These are phyloP conservation scores for Agapornis canus DNA, from an alignment of 2,797 vertebrate genomes.

Conservation along the genomic window DNA sequence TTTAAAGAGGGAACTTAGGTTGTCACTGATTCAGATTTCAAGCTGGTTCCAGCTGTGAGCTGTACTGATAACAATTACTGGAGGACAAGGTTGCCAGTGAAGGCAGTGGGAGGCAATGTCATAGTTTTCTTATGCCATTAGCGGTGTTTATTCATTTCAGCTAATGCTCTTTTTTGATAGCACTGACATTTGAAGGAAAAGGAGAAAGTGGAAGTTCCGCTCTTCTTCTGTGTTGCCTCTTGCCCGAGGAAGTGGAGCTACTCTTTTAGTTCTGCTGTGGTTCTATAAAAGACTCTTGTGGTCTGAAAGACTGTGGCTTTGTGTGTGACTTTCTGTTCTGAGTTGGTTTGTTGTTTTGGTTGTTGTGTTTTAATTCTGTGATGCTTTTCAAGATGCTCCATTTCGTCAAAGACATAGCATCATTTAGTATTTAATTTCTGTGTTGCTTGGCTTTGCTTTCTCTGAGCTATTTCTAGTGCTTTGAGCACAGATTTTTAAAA, in stretches of 20 bases:
- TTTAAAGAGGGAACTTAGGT: fast-evolving
- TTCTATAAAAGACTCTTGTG: not conserved
- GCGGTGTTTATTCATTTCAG: not conserved
- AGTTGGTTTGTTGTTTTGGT: not conserved
- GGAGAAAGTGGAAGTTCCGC: not conserved
- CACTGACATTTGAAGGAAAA: not conserved
- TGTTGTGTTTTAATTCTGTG: not conserved
- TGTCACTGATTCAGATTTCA: fast-evolving
- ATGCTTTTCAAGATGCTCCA: not conserved
- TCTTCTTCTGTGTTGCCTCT: not conserved
- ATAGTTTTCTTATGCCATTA: not conserved
- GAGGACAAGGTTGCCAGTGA: fast-evolving
- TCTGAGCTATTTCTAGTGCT: not conserved
- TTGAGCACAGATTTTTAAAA: not conserved
- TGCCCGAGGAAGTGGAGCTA: not conserved
- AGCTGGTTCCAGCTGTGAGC: not conserved
- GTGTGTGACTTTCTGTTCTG: not conserved
- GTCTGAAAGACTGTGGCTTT: not conserved
- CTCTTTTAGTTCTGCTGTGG: not conserved
- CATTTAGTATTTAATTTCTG: not conserved
- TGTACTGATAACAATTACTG: not conserved
- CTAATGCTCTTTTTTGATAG: not conserved
- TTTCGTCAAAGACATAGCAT: not conserved
- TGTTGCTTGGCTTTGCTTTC: not conserved
- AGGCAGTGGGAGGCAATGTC: fast-evolving